Evolutionary conservation across 2,888 invertebrate genomes (phyloP).

Genomic region (Deilephila porcellus): DNA sequence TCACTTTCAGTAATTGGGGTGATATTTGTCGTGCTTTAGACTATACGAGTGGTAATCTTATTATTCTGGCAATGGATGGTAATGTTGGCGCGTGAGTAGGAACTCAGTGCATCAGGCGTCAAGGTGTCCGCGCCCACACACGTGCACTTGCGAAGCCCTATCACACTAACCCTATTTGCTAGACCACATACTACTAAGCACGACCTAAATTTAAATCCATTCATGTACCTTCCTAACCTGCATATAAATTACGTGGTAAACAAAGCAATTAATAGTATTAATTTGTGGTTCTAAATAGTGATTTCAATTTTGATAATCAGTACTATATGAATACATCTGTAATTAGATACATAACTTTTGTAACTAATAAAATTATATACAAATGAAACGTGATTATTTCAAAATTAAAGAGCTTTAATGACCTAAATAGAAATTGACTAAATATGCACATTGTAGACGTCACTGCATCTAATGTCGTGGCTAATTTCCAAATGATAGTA

Average conservation of each 20-base stretch:
- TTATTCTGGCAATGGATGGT: conserved; percentile 43
- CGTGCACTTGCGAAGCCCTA: conserved; percentile 72
- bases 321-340: no score
- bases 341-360: no score
- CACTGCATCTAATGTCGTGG: neutral
- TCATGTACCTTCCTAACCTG: conserved; percentile 40
- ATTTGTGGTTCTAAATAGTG: neutral
- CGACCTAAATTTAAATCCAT: conserved; percentile 57
- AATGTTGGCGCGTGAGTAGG: conserved; percentile 61
- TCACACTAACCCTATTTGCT: conserved; percentile 74
- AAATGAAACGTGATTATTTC: no score
- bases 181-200: conserved; percentile 56
- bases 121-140: conserved; percentile 55
- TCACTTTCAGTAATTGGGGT: conserved; percentile 14
- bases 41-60: conserved; percentile 34
- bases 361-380: neutral
- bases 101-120: conserved; percentile 53
- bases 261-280: neutral
- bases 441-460: no score
- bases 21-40: neutral
- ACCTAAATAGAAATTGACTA: no score
- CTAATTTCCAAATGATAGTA: neutral
- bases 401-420: no score
- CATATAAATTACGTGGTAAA: neutral
- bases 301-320: neutral